A percentile compares a stretch with the other conserved stretches of the same genome.
phyloP scores from a whole-genome alignment of 2,113 vertebrate species.

The Nycticryphes semicollaris region DNA sequence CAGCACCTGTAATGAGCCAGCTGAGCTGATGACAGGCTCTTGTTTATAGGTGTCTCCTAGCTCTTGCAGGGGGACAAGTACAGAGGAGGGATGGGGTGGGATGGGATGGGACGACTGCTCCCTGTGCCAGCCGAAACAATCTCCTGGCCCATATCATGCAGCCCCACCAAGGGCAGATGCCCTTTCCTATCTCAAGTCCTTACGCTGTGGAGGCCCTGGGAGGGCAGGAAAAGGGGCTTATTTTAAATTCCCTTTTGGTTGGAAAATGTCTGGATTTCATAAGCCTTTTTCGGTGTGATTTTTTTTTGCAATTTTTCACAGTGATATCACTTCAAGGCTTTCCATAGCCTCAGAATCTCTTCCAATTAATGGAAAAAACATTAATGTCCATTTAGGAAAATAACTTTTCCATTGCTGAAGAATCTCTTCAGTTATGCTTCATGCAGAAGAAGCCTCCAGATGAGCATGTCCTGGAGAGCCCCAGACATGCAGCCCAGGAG shows the following conservation, averaged over 20 bases:
- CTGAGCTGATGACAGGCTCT: not conserved
- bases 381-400: not conserved
- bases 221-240: not conserved
- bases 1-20: not conserved
- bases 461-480: not conserved
- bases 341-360: not conserved
- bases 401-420: slow-evolving; percentile 18
- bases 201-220: accelerated
- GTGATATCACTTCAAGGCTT: slow-evolving; percentile 27
- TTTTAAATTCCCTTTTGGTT: not conserved
- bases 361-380: slow-evolving; percentile 62
- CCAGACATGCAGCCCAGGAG: not conserved
- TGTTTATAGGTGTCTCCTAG: not conserved
- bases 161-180: not conserved
- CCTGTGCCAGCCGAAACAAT: not conserved
- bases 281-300: not conserved
- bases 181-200: not conserved
- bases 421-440: not conserved
- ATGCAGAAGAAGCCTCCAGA: not conserved
- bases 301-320: not conserved
- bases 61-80: accelerated
- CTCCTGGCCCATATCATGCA: accelerated
- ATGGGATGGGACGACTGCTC: not conserved
- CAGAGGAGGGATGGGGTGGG: not conserved
- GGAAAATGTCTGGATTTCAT: not conserved